phyloP scores from a whole-genome alignment of 2,797 vertebrate genomes.

The Myoxocephalus aenaeus region DNA sequence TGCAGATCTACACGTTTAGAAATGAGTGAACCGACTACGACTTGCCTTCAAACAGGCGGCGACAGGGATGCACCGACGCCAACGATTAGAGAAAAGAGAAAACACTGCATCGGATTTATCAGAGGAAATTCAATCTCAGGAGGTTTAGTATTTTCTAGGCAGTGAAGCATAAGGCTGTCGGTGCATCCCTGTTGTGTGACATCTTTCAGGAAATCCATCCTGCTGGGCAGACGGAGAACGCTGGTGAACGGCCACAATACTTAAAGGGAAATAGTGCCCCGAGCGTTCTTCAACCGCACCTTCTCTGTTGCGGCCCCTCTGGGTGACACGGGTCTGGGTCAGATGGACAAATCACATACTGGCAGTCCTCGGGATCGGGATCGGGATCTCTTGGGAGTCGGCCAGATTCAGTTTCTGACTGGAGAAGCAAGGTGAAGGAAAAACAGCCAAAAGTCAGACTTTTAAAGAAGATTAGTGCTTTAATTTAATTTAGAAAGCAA shows the following conservation, averaged over 20 bases:
- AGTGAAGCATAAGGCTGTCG: neutral
- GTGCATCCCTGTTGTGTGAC: conserved; percentile 15
- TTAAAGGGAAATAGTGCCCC: conserved; percentile 14
- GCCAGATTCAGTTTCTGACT: conserved; percentile 97
- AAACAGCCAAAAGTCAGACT: neutral
- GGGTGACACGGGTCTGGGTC: neutral
- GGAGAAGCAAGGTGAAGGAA: conserved; percentile 60
- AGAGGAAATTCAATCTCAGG: neutral
- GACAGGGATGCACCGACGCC: conserved; percentile 15
- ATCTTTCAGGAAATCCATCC: conserved; percentile 22
- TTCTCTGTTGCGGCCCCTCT: neutral
- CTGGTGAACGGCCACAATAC: conserved; percentile 46
- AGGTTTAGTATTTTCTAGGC: neutral
- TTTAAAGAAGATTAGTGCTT: neutral
- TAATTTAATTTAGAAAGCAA: neutral
- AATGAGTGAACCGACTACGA: conserved; percentile 11
- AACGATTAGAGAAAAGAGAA: neutral
- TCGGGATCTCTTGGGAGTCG: conserved; percentile 92
- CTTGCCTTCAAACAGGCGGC: neutral
- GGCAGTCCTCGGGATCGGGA: conserved; percentile 87
- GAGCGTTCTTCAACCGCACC: conserved; percentile 5
- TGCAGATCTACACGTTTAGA: conserved; percentile 26
- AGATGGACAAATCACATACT: conserved; percentile 79
- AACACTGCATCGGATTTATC: neutral
- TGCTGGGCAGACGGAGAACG: conserved; percentile 12